Evolutionary conservation across 2,113 vertebrate genomes (phyloP).

Genomic region (Columba livia): DNA sequence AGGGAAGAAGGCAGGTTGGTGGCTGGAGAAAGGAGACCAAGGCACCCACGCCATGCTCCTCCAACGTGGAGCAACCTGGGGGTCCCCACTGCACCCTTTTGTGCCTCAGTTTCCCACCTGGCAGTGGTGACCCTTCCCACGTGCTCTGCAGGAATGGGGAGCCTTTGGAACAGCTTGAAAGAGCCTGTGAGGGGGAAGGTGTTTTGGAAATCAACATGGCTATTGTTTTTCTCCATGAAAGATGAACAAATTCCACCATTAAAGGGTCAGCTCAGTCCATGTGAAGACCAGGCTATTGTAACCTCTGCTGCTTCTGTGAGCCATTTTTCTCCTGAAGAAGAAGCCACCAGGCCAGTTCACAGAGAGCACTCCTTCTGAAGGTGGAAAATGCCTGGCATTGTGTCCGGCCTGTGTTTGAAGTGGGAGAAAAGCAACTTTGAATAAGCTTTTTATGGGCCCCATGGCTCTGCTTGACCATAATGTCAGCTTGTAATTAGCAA

Average conservation of each 20-base stretch:
- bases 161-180: background rate
- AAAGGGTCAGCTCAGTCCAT: background rate
- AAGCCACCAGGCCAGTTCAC: background rate
- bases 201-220: background rate
- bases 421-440: slow-evolving; percentile 49
- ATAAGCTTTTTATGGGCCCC: slow-evolving; percentile 64
- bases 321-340: background rate
- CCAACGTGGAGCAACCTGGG: fast-evolving
- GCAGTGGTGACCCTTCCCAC: background rate
- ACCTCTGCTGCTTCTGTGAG: background rate
- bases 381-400: slow-evolving; percentile 61
- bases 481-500: slow-evolving; percentile 73
- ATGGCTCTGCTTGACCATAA: slow-evolving; percentile 62
- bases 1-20: background rate
- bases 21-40: background rate
- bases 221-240: background rate
- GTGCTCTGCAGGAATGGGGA: fast-evolving
- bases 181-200: background rate
- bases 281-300: background rate
- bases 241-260: background rate
- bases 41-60: background rate
- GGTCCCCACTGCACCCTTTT: fast-evolving
- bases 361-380: background rate
- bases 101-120: background rate
- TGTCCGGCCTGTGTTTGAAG: slow-evolving; percentile 62